phyloP scores from a whole-genome alignment of 1,140 invertebrate species.

The Mylabris phalerata region DNA sequence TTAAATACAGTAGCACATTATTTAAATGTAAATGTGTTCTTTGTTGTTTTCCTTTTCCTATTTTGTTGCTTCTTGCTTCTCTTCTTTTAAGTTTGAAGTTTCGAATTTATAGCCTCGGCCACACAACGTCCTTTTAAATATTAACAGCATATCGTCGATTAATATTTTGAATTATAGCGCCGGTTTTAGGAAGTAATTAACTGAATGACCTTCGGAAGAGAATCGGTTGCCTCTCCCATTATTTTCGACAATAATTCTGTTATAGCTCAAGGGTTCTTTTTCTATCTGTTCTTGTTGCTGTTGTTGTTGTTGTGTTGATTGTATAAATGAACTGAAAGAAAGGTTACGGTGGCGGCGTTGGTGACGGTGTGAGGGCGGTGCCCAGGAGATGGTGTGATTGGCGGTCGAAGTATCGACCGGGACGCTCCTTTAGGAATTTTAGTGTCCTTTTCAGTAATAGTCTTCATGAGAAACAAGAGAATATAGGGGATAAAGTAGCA shows the following conservation, averaged over 20 bases:
- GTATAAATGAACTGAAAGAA: background rate
- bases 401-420: constrained; percentile 1
- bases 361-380: constrained; percentile 1
- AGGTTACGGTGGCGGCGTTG: background rate
- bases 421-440: no score
- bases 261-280: background rate
- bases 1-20: no score
- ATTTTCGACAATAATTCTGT: constrained; percentile 2
- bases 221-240: background rate
- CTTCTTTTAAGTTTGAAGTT: background rate
- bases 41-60: no score
- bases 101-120: background rate
- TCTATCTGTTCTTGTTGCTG: no score
- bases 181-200: constrained; percentile 22
- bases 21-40: no score
- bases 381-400: constrained; percentile 11
- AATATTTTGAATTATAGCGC: constrained; percentile 24
- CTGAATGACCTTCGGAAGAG: background rate
- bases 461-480: no score
- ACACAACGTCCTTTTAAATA: background rate
- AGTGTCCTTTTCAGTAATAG: no score
- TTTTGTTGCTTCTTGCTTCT: no score
- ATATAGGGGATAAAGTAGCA: no score
- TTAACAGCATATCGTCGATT: constrained; percentile 5
- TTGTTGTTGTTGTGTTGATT: no score